Evolutionary conservation across 1,140 invertebrate genomes (phyloP).

Genomic region (Lepidurus couesii): DNA sequence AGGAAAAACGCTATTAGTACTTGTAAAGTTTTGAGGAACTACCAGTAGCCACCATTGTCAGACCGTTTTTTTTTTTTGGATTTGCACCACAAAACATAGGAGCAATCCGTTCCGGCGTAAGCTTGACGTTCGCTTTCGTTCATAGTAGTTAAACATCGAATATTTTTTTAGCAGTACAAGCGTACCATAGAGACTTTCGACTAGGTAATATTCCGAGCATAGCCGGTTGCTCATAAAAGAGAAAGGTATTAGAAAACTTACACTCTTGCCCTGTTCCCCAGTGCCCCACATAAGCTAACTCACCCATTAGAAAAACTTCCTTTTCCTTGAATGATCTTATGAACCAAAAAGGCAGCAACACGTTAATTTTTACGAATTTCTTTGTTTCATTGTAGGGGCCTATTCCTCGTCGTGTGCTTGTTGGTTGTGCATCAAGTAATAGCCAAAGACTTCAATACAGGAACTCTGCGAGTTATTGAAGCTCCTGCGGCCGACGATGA

Average conservation of each 20-base stretch:
- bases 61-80: no score
- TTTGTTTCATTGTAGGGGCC: neutral
- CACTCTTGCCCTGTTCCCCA: neutral
- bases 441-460: neutral
- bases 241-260: neutral
- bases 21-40: no score
- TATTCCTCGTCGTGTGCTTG: neutral
- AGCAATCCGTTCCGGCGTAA: no score
- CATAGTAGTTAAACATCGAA: no score
- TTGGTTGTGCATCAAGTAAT: neutral
- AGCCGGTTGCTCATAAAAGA: neutral
- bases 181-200: neutral
- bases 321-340: neutral
- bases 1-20: no score
- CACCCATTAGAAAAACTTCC: neutral
- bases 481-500: conserved; percentile 16
- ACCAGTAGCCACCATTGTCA: no score
- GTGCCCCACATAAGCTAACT: conserved; percentile 1
- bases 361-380: neutral
- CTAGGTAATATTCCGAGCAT: neutral
- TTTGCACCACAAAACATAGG: no score
- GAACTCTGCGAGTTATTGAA: neutral
- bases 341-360: neutral
- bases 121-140: no score
- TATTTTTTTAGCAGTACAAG: neutral